A percentile compares a stretch with the other conserved stretches of the same genome.
Conservation (phyloP, 2,888 invertebrate genomes). For the Erebia epiphron region DNA sequence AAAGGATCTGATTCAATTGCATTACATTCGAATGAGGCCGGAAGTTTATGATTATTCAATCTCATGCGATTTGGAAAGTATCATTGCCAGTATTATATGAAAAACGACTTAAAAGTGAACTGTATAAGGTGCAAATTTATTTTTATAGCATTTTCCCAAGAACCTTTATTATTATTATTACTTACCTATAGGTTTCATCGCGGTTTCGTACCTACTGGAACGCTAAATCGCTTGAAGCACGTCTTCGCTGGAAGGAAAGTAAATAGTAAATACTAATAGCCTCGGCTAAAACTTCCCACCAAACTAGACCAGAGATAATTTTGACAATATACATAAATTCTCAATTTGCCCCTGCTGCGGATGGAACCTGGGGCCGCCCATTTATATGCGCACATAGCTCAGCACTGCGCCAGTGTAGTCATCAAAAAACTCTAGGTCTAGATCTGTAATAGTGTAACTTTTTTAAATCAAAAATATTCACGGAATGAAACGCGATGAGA, state of each 20-base stretch:
- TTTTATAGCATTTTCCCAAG: background rate
- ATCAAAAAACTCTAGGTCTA: too few relatives aligned
- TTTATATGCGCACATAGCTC: too few relatives aligned
- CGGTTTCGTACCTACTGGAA: too few relatives aligned
- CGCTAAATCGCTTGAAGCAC: too few relatives aligned
- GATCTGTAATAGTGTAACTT: background rate
- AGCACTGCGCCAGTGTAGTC: too few relatives aligned
- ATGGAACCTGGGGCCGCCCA: too few relatives aligned
- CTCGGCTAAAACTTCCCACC: too few relatives aligned
- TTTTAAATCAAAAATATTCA: background rate
- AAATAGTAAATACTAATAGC: too few relatives aligned
- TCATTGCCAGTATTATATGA: background rate
- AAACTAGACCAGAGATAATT: too few relatives aligned
- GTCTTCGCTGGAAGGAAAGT: too few relatives aligned
- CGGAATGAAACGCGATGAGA: background rate
- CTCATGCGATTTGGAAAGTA: constrained; percentile 2
- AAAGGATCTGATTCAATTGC: constrained; percentile 18
- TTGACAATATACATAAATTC: too few relatives aligned
- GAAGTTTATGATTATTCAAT: constrained; percentile 14
- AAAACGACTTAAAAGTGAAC: background rate
- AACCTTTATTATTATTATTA: background rate
- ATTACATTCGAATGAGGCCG: constrained; percentile 19
- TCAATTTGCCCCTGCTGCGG: too few relatives aligned
- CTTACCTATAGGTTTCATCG: background rate
- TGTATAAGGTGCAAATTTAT: background rate